These are phyloP conservation scores for Diachrysia chrysitis DNA, from an alignment of 2,888 invertebrate species.

Conservation along the genomic window DNA sequence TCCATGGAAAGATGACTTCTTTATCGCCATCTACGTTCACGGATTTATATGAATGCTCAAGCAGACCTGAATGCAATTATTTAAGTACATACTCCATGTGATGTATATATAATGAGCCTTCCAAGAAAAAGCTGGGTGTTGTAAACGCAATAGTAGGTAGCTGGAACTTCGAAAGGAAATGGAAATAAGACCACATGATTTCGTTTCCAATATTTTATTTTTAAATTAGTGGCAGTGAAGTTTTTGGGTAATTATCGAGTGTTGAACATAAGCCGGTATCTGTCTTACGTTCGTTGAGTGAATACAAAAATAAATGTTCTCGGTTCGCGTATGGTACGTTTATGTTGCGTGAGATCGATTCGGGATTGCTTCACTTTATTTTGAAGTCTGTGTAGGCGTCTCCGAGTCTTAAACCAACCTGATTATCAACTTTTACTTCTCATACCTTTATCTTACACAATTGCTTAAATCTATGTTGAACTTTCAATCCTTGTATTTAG, in stretches of 20 bases:
- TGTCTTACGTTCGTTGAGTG: slow-evolving; percentile 72
- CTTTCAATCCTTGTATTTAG: neutral
- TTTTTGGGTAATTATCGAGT: slow-evolving; percentile 81
- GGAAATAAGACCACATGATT: slow-evolving; percentile 43
- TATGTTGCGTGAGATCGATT: slow-evolving; percentile 37
- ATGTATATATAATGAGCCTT: neutral
- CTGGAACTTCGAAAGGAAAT: neutral
- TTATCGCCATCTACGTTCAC: neutral
- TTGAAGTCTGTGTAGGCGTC: slow-evolving; percentile 40
- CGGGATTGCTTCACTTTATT: slow-evolving; percentile 31
- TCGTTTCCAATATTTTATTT: slow-evolving; percentile 89
- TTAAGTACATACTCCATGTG: too few species aligned
- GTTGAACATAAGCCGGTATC: slow-evolving; percentile 79
- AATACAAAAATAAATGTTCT: slow-evolving; percentile 75
- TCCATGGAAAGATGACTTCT: too few species aligned
- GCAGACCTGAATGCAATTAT: too few species aligned
- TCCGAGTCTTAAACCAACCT: neutral
- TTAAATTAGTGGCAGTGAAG: slow-evolving; percentile 89
- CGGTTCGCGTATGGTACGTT: slow-evolving; percentile 49
- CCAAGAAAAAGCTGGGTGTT: neutral
- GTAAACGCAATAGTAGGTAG: neutral
- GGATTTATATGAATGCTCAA: too few species aligned
- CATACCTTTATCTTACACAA: neutral
- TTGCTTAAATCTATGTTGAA: neutral
- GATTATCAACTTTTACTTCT: neutral